Percentiles rank a stretch among this genome's conserved stretches.
phyloP scores from a whole-genome alignment of 2,797 vertebrate species.

The Poeciliopsis turneri region DNA sequence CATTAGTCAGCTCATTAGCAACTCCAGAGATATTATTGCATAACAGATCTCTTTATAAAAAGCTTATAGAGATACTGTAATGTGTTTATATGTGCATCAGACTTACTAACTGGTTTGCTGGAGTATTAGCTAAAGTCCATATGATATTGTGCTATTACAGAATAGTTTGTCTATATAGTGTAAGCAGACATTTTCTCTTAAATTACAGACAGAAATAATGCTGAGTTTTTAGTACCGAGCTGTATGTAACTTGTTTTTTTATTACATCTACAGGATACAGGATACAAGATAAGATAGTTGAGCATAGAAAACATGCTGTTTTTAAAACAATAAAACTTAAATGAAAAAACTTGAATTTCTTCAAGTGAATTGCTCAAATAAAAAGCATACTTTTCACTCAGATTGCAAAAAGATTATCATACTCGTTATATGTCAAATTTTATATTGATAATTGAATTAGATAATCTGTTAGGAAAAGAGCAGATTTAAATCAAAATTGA shows the following conservation, averaged over 20 bases:
- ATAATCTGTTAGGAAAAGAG: not conserved
- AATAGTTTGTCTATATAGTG: not conserved
- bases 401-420: not conserved
- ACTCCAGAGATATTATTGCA: slow-evolving; percentile 33
- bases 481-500: not conserved
- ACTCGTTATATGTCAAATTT: not conserved
- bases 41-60: slow-evolving; percentile 37
- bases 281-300: not conserved
- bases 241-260: not conserved
- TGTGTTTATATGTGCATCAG: slow-evolving; percentile 9
- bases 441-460: not conserved
- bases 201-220: not conserved
- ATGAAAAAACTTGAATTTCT: not conserved
- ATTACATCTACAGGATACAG: too few species aligned
- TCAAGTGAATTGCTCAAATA: not conserved
- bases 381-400: not conserved
- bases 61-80: slow-evolving; percentile 11
- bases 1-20: slow-evolving; percentile 38
- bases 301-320: not conserved
- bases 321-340: not conserved
- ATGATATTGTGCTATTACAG: not conserved
- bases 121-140: not conserved
- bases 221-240: not conserved
- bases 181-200: not conserved
- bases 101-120: not conserved